These are phyloP conservation scores for Dascyllus trimaculatus DNA, from an alignment of 2,113 vertebrate genomes.

Conservation along the genomic window DNA sequence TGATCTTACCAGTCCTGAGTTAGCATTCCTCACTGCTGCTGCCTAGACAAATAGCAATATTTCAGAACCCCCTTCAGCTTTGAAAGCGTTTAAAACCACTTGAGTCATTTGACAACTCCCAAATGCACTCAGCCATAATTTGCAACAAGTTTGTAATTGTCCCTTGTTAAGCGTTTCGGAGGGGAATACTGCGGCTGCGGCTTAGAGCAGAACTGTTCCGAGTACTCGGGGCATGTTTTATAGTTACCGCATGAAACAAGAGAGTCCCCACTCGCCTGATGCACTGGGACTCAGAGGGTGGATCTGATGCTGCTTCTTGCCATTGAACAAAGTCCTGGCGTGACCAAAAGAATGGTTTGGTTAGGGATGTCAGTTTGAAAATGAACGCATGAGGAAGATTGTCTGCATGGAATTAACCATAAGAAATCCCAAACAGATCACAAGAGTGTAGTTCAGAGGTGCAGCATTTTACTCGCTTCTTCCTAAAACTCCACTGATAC, in stretches of 20 bases:
- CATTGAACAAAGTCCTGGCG: constrained; percentile 50
- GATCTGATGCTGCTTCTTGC: constrained; percentile 62
- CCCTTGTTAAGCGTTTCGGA: constrained; percentile 66
- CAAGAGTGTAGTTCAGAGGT: neutral
- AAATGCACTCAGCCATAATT: constrained; percentile 65
- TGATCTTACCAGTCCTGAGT: constrained; percentile 33
- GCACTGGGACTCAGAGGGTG: constrained; percentile 54
- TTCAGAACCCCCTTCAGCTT: constrained; percentile 49
- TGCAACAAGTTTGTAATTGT: constrained; percentile 75
- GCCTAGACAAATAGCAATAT: constrained; percentile 62
- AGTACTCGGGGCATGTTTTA: constrained; percentile 71
- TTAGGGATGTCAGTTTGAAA: constrained; percentile 55
- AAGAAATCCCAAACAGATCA: neutral
- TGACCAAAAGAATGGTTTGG: constrained; percentile 67
- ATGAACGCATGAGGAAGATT: constrained; percentile 41
- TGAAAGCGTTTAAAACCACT: constrained; percentile 65
- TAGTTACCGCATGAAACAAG: constrained; percentile 76
- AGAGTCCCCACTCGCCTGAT: constrained; percentile 58
- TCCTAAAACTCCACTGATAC: neutral
- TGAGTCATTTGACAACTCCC: constrained; percentile 54
- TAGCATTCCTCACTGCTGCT: constrained; percentile 24
- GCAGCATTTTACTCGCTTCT: neutral
- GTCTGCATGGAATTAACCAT: constrained; percentile 28
- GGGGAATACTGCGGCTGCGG: constrained; percentile 58
- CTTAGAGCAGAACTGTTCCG: constrained; percentile 51